Evolutionary conservation across 2,113 vertebrate genomes (phyloP).

Genomic region (Panurus biarmicus): DNA sequence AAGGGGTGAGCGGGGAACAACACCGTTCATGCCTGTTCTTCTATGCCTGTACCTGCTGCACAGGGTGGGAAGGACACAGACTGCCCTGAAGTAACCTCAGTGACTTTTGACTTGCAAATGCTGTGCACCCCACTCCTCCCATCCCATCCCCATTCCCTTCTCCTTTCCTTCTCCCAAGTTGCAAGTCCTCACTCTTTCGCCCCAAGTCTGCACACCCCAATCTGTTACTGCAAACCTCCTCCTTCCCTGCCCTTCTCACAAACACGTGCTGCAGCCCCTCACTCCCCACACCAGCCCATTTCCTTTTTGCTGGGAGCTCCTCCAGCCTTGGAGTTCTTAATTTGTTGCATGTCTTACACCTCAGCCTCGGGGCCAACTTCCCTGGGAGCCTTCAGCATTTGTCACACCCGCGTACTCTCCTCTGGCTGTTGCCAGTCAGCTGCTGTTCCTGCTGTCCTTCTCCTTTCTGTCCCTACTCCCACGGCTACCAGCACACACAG

Average conservation of each 20-base stretch:
- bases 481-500: background rate
- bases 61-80: background rate
- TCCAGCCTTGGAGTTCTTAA: background rate
- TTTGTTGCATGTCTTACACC: background rate
- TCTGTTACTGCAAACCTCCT: background rate
- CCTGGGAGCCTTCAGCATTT: background rate
- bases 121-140: background rate
- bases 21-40: background rate
- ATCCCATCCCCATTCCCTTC: background rate
- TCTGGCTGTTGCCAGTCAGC: background rate
- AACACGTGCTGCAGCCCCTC: background rate
- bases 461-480: background rate
- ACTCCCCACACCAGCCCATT: background rate
- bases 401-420: accelerated
- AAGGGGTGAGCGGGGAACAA: background rate
- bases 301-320: background rate
- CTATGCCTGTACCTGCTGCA: background rate
- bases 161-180: background rate
- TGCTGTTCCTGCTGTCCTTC: background rate
- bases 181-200: background rate
- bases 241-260: background rate
- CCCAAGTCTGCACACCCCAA: accelerated
- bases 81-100: background rate
- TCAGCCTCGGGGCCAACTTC: background rate
- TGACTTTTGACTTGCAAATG: background rate